These are phyloP conservation scores for Myotis myotis DNA, from an alignment of 2,797 vertebrate species.

Conservation along the genomic window DNA sequence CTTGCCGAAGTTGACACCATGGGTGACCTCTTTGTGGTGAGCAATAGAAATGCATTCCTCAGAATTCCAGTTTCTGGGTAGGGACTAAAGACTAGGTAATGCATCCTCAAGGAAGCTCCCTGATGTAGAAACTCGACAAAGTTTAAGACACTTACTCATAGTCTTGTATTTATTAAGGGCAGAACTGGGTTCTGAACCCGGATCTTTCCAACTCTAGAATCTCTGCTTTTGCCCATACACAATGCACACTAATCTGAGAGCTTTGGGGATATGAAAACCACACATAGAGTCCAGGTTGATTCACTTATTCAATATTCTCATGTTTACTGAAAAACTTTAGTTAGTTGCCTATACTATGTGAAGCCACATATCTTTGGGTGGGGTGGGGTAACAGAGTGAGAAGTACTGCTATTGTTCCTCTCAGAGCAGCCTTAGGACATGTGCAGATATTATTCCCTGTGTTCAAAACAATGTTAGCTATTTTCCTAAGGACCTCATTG, in stretches of 20 bases:
- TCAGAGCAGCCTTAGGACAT: not conserved
- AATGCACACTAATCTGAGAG: not conserved
- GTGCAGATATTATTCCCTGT: not conserved
- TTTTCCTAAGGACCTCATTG: constrained; percentile 52
- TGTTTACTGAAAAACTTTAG: not conserved
- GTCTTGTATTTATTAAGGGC: not conserved
- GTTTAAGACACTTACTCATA: not conserved
- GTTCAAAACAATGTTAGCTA: constrained; percentile 59
- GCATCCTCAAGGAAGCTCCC: rapidly evolving
- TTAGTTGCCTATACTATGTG: not conserved
- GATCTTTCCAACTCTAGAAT: not conserved
- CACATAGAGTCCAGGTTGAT: not conserved
- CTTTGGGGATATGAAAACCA: not conserved
- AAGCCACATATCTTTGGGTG: not conserved
- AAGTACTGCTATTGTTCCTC: constrained; percentile 4
- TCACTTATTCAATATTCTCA: not conserved
- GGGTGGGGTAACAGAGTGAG: not conserved
- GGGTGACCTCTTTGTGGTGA: not conserved
- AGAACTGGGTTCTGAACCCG: no score
- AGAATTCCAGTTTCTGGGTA: not conserved
- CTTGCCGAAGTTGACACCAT: not conserved
- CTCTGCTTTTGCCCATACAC: not conserved
- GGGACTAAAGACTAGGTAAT: not conserved
- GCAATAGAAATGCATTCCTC: not conserved
- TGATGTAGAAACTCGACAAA: not conserved